Evolutionary conservation across 2,113 vertebrate species (phyloP), one percentile per base, ranked within the genome.

Genomic region (Anolis carolinensis): DNA sequence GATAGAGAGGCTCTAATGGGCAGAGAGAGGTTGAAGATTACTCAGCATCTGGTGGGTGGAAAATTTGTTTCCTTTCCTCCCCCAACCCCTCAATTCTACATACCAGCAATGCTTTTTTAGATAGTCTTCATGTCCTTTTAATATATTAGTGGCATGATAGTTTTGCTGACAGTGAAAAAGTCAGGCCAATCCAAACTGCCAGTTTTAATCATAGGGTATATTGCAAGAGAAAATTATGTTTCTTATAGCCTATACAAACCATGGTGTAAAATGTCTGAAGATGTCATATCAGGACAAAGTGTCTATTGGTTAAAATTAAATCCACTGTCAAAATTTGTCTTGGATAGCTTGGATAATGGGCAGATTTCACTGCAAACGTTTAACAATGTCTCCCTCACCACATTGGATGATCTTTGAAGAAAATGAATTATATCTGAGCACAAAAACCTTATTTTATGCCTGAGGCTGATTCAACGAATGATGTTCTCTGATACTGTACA

Each of bases 401-500:
- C 72, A 65, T 89, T 80, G 78, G 73, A 73, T 81, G 80, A 70
- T 91, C n/a, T 92, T 88, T 88, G 85, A 79, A 59, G 85, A 79
- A 52, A 73, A 74, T 79, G 77, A 93, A 93, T 34, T 32, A 76
- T 94, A 76, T 70, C 76, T 71, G 68, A 90, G 80, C 80, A 91
- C 88, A 86, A 78, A 79, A 92, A 34, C 71, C 34, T 75, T 89
- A 84, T 67, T 90, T 68, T 93, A 50, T 88, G 91, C 88, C 78
- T 72, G 91, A 92, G 90, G 86, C 84, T 86, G 84, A 90, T 95
- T 94, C 91, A 88, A 3, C 13, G 87, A 91, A 93, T 68, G 10
- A 85, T 76, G 79, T 73, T 86, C 77, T 77, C 91, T 81, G 79
- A 92, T 94, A 93, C 80, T 90, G 89, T 90, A 83, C 89, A 88